Conservation (phyloP, 2,113 vertebrate genomes). For the Grus americana region DNA sequence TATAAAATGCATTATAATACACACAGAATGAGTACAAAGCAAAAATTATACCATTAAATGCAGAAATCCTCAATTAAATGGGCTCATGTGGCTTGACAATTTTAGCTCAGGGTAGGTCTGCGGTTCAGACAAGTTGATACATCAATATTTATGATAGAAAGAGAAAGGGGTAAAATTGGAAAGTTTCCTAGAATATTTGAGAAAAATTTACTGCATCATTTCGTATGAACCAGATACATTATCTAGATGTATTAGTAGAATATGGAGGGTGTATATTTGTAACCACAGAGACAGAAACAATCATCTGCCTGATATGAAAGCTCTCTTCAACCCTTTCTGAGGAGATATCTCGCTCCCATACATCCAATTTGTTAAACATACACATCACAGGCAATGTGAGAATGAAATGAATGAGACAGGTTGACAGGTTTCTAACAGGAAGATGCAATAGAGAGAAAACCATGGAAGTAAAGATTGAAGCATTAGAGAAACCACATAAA, state of each 20-base stretch:
- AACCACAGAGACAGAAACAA: slow-evolving; percentile 29
- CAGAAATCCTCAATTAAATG: not conserved
- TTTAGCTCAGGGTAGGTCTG: slow-evolving; percentile 7
- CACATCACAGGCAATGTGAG: not conserved
- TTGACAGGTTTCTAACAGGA: slow-evolving; percentile 3
- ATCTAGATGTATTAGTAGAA: slow-evolving; percentile 40
- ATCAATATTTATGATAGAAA: slow-evolving; percentile 61
- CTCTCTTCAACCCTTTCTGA: not conserved
- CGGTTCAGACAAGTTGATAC: slow-evolving; percentile 10
- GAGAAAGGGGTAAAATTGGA: slow-evolving; percentile 20
- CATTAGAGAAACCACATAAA: not conserved
- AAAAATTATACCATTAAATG: not conserved
- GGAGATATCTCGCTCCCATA: not conserved
- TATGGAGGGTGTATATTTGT: slow-evolving; percentile 33
- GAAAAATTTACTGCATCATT: slow-evolving; percentile 47
- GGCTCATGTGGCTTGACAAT: not conserved
- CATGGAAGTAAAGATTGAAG: not conserved
- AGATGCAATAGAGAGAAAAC: not conserved
- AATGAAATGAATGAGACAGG: not conserved
- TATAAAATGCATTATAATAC: not conserved
- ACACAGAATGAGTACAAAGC: not conserved
- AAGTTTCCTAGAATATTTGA: slow-evolving; percentile 62
- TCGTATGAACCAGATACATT: slow-evolving; percentile 19
- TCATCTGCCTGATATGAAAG: not conserved
- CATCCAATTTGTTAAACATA: not conserved